Percentiles rank a stretch among this genome's conserved stretches.
phyloP scores from a whole-genome alignment of 2,888 invertebrate species.

The Hypercompe scribonia region DNA sequence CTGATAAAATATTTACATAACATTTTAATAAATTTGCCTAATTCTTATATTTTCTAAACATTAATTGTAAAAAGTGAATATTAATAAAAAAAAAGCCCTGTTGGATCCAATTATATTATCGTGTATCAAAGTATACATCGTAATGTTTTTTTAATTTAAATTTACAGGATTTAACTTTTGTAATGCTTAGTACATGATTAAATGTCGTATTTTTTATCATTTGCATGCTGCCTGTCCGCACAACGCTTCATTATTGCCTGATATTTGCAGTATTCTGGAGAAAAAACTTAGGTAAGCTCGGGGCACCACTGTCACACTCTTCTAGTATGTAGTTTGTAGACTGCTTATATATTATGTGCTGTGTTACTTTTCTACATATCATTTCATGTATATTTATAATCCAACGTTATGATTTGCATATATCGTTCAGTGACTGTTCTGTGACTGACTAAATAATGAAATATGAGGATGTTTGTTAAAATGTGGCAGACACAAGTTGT shows the following conservation, averaged over 20 bases:
- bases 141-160: constrained; percentile 25
- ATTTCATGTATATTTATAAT: constrained; percentile 1
- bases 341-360: constrained; percentile 43
- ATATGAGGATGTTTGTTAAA: neutral
- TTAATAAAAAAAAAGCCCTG: too few species aligned
- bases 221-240: constrained; percentile 87
- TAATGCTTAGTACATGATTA: constrained; percentile 72
- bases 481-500: neutral
- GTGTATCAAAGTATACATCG: neutral
- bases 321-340: constrained; percentile 47
- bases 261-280: constrained; percentile 92
- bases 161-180: constrained; percentile 46
- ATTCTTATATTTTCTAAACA: too few species aligned
- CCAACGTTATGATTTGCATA: neutral
- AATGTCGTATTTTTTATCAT: constrained; percentile 82
- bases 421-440: neutral
- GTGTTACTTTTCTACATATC: constrained; percentile 12
- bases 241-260: constrained; percentile 86
- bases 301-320: constrained; percentile 54
- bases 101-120: neutral
- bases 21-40: too few species aligned
- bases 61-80: too few species aligned
- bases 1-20: neutral
- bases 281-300: constrained; percentile 93
- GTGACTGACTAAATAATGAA: neutral